Conservation (phyloP, 92 coral and sea anemone genomes). For the Parazoanthus atlanticus region DNA sequence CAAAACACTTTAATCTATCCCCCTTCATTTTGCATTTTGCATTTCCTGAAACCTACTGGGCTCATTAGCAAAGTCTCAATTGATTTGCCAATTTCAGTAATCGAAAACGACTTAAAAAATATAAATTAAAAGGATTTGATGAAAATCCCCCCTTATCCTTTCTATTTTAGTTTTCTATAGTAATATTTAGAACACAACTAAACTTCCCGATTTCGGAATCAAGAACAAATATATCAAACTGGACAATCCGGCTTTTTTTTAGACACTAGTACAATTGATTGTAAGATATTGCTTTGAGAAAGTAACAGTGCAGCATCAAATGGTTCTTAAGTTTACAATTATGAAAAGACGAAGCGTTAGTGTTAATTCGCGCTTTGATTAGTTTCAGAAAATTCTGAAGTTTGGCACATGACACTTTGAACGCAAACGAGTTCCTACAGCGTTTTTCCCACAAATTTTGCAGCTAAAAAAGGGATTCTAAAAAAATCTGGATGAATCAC, state of each 20-base stretch:
- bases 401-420: background rate
- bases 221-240: background rate
- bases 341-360: too few species aligned
- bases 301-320: too few species aligned
- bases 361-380: background rate
- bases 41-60: constrained; percentile 18
- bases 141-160: background rate
- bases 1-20: background rate
- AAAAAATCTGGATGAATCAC: too few species aligned
- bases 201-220: background rate
- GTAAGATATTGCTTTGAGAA: background rate
- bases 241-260: background rate
- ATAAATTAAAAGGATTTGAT: background rate
- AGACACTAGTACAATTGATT: background rate
- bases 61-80: background rate
- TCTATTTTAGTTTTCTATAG: background rate
- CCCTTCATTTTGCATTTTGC: background rate
- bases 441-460: too few species aligned
- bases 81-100: background rate
- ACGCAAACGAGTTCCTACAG: background rate
- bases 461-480: background rate
- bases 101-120: background rate
- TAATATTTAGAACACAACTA: background rate
- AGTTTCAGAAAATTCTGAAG: background rate
- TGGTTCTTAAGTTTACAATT: too few species aligned